A percentile compares a stretch with the other conserved stretches of the same genome.
Evolutionary conservation across 2,797 vertebrate species (phyloP).

Genomic region (Dipus sagitta): DNA sequence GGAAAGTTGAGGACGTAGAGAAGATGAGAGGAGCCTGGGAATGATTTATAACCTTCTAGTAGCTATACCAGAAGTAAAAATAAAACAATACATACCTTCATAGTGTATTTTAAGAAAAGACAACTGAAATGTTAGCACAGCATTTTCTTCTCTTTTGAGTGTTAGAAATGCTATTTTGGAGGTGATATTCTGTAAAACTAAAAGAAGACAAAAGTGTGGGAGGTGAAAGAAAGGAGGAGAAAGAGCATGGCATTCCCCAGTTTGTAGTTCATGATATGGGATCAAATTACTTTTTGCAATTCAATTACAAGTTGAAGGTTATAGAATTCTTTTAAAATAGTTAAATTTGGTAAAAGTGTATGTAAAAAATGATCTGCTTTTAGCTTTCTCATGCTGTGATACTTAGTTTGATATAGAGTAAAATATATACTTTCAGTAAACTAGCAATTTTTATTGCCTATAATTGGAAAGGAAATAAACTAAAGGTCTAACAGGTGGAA

Average conservation of each 20-base stretch:
- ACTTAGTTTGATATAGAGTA: neutral
- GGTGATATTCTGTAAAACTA: conserved; percentile 23
- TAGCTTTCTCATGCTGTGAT: neutral
- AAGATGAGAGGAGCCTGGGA: neutral
- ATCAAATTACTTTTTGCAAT: neutral
- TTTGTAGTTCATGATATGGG: neutral
- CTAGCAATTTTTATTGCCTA: neutral
- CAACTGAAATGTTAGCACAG: conserved; percentile 25
- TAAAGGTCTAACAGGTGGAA: conserved; percentile 52
- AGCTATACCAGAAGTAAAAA: neutral
- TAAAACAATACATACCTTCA: neutral
- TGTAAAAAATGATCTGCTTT: conserved; percentile 46
- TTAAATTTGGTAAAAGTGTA: neutral
- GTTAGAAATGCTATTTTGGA: conserved; percentile 60
- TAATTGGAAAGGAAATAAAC: conserved; percentile 55
- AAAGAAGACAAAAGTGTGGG: neutral
- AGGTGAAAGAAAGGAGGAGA: neutral
- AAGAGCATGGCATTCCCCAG: neutral
- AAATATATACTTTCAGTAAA: conserved; percentile 13
- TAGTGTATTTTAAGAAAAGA: conserved; percentile 2
- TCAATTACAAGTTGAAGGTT: neutral
- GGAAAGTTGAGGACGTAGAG: neutral
- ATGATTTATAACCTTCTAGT: neutral
- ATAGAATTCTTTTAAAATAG: conserved; percentile 35
- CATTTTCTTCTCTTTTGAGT: conserved; percentile 32